A percentile compares a stretch with the other conserved stretches of the same genome.
These are phyloP conservation scores for Sebastes taczanowskii DNA, from an alignment of 2,797 vertebrate genomes.

Conservation along the genomic window DNA sequence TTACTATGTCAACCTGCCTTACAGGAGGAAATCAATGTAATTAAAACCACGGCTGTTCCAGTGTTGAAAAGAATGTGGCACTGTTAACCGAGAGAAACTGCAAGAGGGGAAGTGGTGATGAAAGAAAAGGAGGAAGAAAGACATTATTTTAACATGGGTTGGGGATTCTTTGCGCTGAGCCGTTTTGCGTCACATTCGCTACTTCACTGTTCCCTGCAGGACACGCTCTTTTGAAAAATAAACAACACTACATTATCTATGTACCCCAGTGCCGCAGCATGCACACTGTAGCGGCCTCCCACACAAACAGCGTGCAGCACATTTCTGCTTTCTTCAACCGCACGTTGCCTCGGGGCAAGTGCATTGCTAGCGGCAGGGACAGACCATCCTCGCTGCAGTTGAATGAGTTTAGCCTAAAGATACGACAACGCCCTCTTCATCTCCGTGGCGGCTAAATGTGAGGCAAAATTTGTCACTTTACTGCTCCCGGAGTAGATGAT, in stretches of 20 bases:
- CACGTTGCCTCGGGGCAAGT: conserved; percentile 22
- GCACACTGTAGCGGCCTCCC: conserved; percentile 8
- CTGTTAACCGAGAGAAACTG: not conserved
- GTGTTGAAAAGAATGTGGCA: not conserved
- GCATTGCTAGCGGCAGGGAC: conserved; percentile 23
- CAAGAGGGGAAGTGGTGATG: not conserved
- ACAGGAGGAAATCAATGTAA: not conserved
- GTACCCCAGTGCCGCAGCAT: not conserved
- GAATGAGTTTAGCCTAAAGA: conserved; percentile 13
- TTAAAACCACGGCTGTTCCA: not conserved
- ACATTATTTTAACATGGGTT: conserved; percentile 1
- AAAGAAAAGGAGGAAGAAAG: not conserved
- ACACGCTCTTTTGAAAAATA: conserved; percentile 19
- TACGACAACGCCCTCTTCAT: not conserved
- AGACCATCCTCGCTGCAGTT: conserved; percentile 8
- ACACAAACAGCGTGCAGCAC: conserved; percentile 29
- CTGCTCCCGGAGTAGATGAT: not conserved
- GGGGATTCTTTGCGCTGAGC: not conserved
- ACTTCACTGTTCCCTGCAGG: conserved; percentile 24
- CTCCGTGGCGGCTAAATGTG: not conserved
- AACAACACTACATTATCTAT: conserved; percentile 32
- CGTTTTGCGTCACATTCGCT: conserved; percentile 7
- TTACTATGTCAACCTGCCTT: not conserved
- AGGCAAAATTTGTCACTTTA: not conserved
- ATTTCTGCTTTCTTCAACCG: not conserved